phyloP scores from a whole-genome alignment of 2,797 vertebrate genomes.

The Squalus acanthias region DNA sequence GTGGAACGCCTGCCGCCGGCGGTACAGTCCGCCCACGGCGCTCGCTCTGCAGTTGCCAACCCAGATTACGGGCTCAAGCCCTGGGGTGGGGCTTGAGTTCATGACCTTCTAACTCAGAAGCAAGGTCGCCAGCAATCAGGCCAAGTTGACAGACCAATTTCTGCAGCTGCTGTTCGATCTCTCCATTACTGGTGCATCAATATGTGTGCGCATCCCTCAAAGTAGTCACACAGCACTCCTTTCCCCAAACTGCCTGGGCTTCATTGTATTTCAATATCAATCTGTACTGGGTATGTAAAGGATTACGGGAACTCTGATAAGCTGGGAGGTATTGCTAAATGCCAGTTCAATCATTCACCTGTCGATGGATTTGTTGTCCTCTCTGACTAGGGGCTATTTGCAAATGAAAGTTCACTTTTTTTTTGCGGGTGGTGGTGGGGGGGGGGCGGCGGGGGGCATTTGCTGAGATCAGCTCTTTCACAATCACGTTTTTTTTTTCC shows the following conservation, averaged over 20 bases:
- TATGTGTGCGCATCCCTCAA: no score
- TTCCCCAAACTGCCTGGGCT: background rate
- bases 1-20: no score
- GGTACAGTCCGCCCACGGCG: background rate
- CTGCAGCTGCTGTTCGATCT: background rate
- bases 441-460: background rate
- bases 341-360: slow-evolving; percentile 15
- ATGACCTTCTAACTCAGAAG: background rate
- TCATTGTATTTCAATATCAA: background rate
- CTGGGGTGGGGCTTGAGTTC: background rate
- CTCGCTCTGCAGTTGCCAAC: background rate
- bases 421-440: background rate
- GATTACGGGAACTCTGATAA: background rate
- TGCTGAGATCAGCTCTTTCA: background rate
- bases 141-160: background rate
- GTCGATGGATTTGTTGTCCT: background rate
- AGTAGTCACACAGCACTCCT: background rate
- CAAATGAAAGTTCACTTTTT: background rate
- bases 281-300: background rate
- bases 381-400: background rate
- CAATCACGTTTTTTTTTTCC: background rate
- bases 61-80: background rate
- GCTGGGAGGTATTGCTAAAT: background rate
- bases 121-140: background rate
- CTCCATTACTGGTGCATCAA: background rate